phyloP scores from a whole-genome alignment of 2,888 invertebrate genomes.

The Nephrotoma flavescens region DNA sequence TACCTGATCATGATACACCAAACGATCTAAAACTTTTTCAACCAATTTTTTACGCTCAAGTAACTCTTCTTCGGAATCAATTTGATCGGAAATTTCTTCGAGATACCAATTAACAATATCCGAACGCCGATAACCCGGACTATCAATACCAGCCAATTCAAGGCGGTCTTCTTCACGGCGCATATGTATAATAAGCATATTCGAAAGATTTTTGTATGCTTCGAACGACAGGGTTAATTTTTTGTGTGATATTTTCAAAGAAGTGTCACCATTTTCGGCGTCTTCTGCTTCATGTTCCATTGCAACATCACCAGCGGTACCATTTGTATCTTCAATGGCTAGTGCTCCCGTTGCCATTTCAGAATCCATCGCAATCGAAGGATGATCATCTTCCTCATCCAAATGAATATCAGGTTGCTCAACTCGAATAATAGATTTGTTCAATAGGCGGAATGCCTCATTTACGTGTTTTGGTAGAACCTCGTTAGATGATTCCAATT shows the following conservation, averaged over 20 bases:
- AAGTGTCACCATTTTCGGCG: slow-evolving; percentile 16
- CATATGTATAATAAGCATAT: slow-evolving; percentile 82
- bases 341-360: neutral
- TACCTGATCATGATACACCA: slow-evolving; percentile 52
- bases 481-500: slow-evolving; percentile 86
- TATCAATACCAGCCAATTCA: slow-evolving; percentile 45
- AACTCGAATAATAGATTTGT: slow-evolving; percentile 92
- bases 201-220: slow-evolving; percentile 84
- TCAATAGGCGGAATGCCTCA: slow-evolving; percentile 79
- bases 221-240: slow-evolving; percentile 77
- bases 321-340: slow-evolving; percentile 2
- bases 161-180: slow-evolving; percentile 62
- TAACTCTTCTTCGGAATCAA: slow-evolving; percentile 84
- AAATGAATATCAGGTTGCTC: slow-evolving; percentile 95
- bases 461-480: slow-evolving; percentile 78
- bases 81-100: slow-evolving; percentile 68
- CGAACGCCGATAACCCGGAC: slow-evolving; percentile 57
- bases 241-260: slow-evolving; percentile 40
- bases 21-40: slow-evolving; percentile 86
- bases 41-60: slow-evolving; percentile 75
- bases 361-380: slow-evolving; percentile 27
- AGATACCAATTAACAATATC: slow-evolving; percentile 90
- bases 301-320: slow-evolving; percentile 11
- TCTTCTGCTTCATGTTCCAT: slow-evolving; percentile 16
- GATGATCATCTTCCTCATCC: slow-evolving; percentile 55